phyloP scores from a whole-genome alignment of 2,113 vertebrate species.

The Macquaria australasica region DNA sequence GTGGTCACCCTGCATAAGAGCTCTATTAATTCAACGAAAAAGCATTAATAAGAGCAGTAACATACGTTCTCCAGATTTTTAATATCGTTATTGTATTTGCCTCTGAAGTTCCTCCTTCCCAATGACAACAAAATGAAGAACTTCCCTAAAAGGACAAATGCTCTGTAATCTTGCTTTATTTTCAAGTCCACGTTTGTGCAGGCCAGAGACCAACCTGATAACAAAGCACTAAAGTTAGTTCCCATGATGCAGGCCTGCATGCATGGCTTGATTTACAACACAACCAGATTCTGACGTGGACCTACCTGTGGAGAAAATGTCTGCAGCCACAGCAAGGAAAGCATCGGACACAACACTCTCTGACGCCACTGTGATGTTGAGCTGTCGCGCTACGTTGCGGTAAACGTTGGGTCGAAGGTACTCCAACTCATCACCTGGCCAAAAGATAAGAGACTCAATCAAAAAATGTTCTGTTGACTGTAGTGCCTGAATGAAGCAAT shows the following conservation, averaged over 20 bases:
- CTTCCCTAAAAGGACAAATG: conserved; percentile 40
- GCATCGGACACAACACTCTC: conserved; percentile 93
- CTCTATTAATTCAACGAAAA: conserved; percentile 18
- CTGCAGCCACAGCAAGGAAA: conserved; percentile 93
- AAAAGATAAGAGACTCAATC: conserved; percentile 14
- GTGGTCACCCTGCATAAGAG: neutral
- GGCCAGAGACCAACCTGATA: conserved; percentile 1
- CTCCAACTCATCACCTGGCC: conserved; percentile 94
- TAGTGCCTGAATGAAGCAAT: neutral
- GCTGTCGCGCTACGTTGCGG: conserved; percentile 91
- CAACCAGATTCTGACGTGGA: neutral
- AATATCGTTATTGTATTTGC: conserved; percentile 17
- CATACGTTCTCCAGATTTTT: conserved; percentile 19
- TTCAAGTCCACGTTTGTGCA: neutral
- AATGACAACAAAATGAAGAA: conserved; percentile 6
- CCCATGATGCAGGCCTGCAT: neutral
- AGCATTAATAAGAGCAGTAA: neutral
- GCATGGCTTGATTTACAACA: neutral
- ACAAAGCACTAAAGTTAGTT: neutral
- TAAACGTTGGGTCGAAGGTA: conserved; percentile 94
- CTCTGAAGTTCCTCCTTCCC: conserved; percentile 30
- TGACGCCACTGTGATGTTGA: conserved; percentile 92
- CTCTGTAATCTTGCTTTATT: conserved; percentile 4
- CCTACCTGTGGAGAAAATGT: conserved; percentile 95
- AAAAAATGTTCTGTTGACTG: neutral